Percentiles rank a stretch among this genome's conserved stretches.
These are phyloP conservation scores for Hydrolagus colliei DNA, from an alignment of 2,797 vertebrate species.

Conservation along the genomic window DNA sequence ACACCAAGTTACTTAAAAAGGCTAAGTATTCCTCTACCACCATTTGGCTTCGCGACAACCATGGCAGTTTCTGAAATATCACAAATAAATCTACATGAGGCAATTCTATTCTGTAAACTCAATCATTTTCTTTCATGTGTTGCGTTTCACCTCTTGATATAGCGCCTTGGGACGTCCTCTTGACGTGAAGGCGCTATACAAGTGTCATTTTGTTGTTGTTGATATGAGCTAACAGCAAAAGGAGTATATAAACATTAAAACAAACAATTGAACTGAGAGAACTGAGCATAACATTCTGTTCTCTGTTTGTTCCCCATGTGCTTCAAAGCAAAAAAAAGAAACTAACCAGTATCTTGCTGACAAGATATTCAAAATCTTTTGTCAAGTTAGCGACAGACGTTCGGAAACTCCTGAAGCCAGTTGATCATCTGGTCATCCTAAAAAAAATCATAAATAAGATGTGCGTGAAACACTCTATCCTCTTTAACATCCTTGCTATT, in stretches of 20 bases:
- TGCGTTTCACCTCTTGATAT: background rate
- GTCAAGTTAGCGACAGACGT: conserved; percentile 68
- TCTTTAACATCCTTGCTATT: no score
- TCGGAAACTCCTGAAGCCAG: conserved; percentile 88
- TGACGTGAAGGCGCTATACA: no score
- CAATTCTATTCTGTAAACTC: background rate
- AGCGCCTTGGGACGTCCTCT: no score
- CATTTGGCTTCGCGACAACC: conserved; percentile 70
- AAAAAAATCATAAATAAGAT: conserved; percentile 39
- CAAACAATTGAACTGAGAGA: background rate
- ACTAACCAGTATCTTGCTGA: conserved; percentile 75
- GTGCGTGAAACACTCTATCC: background rate
- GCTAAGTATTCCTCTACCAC: conserved; percentile 88
- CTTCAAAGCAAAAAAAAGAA: background rate
- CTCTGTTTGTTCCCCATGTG: background rate
- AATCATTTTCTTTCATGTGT: background rate
- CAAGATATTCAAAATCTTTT: conserved; percentile 83
- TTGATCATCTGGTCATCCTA: conserved; percentile 89
- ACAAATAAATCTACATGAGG: background rate
- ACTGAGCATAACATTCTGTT: background rate
- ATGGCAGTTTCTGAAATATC: conserved; percentile 66
- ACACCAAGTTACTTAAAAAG: conserved; percentile 88
- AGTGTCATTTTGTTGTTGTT: background rate
- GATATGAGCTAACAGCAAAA: background rate
- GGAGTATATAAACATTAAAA: background rate